Evolutionary conservation across 35 echinoderm and acorn worm genomes (phyloP), one percentile per base, ranked within the genome.

Genomic region (Amphiura filiformis): DNA sequence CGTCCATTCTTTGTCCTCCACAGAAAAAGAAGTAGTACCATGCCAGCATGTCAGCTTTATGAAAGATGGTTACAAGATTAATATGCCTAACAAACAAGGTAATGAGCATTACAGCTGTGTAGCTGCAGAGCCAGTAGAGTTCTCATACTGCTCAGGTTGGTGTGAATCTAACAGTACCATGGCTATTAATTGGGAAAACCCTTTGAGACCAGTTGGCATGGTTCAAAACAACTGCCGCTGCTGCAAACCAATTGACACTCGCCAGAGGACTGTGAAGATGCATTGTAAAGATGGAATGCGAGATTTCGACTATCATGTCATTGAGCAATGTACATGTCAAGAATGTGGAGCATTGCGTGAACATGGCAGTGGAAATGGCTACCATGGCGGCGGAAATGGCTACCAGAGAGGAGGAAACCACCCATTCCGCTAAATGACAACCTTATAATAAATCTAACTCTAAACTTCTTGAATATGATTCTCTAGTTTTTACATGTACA

Each of bases 251-350:
- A 22, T 37, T 12, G 36, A 31, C 0, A 85, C 64, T 56, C 47
- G 44, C 31, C 33, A 61, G 11, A 31, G 56, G 28, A 36, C 44
- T 32, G 35, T 37, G 14, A 85, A 13, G 14, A 11, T 85, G 9
- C 17, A 85, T 61, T 85, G 83, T 36, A 14, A 20, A 38, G 47
- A 61, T 32, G 31, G 31, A 13, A 31, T 39, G 32, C n/a, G 31
- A 34, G 35, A 56, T 13, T 85, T 65, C 56, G 38, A 18, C 52
- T 85, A 85, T 37, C 26, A 85, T 35, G 56, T 70, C 56, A 85
- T 85, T 37, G 56, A 85, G 26, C 23, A 56, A 4, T 85, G 83
- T 37, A 64, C 44, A 1, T 85, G 83, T 36, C 32, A 61, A 36
- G 37, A 65, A 12, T 85, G 83, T 64, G 37, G 23, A 4, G 61